Conservation (phyloP, 2,888 invertebrate species). For the Crocallis elinguaria region DNA sequence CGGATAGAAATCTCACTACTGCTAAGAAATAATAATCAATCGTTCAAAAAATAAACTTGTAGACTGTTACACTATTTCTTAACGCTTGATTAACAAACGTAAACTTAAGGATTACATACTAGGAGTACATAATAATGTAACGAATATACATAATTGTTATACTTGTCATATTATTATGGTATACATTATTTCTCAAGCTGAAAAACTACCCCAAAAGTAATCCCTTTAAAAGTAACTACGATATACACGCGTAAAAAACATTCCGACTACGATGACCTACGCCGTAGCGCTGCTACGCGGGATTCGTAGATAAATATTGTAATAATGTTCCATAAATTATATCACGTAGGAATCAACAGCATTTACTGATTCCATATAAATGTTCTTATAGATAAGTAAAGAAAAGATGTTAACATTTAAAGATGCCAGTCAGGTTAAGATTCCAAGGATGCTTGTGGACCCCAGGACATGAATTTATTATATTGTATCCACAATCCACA, state of each 20-base stretch:
- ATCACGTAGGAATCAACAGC: not conserved
- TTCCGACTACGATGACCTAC: conserved; percentile 31
- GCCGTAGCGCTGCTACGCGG: conserved; percentile 35
- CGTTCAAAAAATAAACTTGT: too few relatives aligned
- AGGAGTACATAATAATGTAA: too few relatives aligned
- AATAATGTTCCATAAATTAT: not conserved
- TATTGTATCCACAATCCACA: too few relatives aligned
- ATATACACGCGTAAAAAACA: conserved; percentile 5
- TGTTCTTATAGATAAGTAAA: conserved; percentile 1
- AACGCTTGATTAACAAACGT: too few relatives aligned
- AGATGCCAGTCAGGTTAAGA: conserved; percentile 26
- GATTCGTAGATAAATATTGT: conserved; percentile 26
- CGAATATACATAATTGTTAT: not conserved
- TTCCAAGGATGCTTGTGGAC: conserved; percentile 6
- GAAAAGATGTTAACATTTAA: conserved; percentile 25
- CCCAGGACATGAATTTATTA: too few relatives aligned
- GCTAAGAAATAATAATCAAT: too few relatives aligned
- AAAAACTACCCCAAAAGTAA: conserved; percentile 18
- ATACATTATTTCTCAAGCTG: too few relatives aligned
- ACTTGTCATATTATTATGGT: not conserved
- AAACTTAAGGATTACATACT: too few relatives aligned
- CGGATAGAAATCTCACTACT: too few relatives aligned
- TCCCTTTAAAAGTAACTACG: conserved; percentile 16
- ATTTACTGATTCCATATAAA: conserved; percentile 5
- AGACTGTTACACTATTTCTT: too few relatives aligned